A percentile compares a stretch with the other conserved stretches of the same genome.
Conservation (phyloP, 2,113 vertebrate genomes). For the Vulpes vulpes region DNA sequence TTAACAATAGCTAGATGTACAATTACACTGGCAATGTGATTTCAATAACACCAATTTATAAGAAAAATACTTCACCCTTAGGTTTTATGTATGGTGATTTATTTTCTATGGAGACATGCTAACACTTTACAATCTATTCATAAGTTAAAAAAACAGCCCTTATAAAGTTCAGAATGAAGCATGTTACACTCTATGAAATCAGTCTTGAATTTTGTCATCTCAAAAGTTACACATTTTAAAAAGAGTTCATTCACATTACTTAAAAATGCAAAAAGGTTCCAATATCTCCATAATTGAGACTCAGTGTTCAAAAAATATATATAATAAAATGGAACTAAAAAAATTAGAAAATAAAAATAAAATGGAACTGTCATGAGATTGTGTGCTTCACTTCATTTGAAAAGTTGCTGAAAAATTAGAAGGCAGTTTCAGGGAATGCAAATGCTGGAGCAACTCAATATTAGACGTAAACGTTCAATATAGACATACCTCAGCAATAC, state of each 20-base stretch:
- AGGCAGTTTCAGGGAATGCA: background rate
- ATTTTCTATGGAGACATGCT: background rate
- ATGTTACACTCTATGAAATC: background rate
- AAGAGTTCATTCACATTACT: background rate
- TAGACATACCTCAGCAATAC: background rate
- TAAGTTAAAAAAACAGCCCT: background rate
- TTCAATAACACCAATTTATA: background rate
- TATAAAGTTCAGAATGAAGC: background rate
- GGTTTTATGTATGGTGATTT: background rate
- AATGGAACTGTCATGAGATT: background rate
- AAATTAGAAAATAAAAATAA: background rate
- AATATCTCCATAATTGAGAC: background rate
- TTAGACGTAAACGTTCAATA: background rate
- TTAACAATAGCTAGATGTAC: background rate
- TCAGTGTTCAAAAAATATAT: background rate
- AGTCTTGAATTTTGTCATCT: background rate
- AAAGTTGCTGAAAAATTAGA: slow-evolving; percentile 25
- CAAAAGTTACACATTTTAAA: background rate
- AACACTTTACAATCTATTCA: background rate
- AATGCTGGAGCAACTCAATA: background rate
- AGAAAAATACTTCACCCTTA: background rate
- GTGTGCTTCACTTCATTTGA: background rate
- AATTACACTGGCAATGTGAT: background rate
- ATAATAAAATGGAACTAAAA: background rate
- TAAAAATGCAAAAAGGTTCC: background rate